A percentile compares a stretch with the other conserved stretches of the same genome.
Evolutionary conservation across 2,888 invertebrate genomes (phyloP).

Genomic region (Plagodis dolabraria): DNA sequence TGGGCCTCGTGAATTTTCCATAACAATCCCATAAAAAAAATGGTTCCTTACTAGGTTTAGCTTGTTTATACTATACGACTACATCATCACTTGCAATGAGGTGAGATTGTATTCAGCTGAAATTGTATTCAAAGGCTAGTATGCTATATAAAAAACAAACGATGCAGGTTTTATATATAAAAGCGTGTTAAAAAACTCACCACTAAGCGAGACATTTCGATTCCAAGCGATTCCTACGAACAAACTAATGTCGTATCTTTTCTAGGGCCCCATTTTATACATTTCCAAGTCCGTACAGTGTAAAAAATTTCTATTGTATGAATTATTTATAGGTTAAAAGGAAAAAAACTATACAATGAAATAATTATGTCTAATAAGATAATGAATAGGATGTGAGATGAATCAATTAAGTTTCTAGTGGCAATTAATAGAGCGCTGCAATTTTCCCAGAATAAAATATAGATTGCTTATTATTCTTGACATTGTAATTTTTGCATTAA

Average conservation of each 20-base stretch:
- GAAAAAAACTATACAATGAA: slow-evolving; percentile 29
- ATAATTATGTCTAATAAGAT: slow-evolving; percentile 19
- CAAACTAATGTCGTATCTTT: slow-evolving; percentile 17
- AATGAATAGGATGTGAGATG: slow-evolving; percentile 32
- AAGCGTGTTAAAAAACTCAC: slow-evolving; percentile 18
- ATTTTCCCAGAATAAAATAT: slow-evolving; percentile 9
- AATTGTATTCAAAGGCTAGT: too few relatives aligned
- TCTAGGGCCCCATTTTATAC: slow-evolving; percentile 24
- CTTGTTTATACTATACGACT: too few relatives aligned
- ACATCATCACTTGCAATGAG: too few relatives aligned
- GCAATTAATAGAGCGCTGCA: slow-evolving; percentile 1
- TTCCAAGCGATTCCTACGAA: slow-evolving; percentile 1
- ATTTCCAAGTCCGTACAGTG: slow-evolving; percentile 5
- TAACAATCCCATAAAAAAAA: too few relatives aligned
- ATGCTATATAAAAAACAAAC: too few relatives aligned
- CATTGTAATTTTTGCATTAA: too few relatives aligned
- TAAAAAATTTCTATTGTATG: slow-evolving; percentile 4
- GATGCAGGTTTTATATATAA: too few relatives aligned
- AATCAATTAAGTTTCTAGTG: slow-evolving; percentile 8
- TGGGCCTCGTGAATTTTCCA: too few relatives aligned
- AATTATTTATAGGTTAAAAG: slow-evolving; percentile 20
- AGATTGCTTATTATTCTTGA: background rate
- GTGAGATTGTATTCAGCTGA: too few relatives aligned
- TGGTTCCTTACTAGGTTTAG: too few relatives aligned
- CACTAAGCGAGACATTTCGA: slow-evolving; percentile 34